phyloP scores from a whole-genome alignment of 2,888 invertebrate species.

The Rhamphomyia laevipes region DNA sequence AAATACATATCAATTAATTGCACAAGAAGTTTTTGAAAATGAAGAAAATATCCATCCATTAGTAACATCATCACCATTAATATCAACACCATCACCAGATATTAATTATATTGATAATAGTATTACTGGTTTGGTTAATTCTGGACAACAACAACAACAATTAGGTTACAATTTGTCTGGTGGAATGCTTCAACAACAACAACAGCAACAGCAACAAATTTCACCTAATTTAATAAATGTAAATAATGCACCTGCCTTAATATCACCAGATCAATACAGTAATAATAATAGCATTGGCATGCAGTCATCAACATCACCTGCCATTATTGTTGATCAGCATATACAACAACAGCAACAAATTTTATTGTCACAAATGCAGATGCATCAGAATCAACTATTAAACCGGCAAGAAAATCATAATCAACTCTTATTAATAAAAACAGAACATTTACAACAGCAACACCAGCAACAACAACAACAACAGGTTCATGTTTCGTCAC shows the following conservation, averaged over 20 bases:
- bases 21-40: slow-evolving; percentile 47
- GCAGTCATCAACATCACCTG: slow-evolving; percentile 10
- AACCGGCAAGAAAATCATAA: not conserved
- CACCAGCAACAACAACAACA: slow-evolving; percentile 16
- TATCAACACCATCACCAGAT: slow-evolving; percentile 15
- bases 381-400: not conserved
- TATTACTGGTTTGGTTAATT: not conserved
- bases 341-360: slow-evolving; percentile 4
- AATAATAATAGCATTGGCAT: not conserved
- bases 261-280: slow-evolving; percentile 2
- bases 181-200: slow-evolving; percentile 2
- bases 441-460: slow-evolving; percentile 7
- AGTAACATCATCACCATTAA: slow-evolving; percentile 18
- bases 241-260: slow-evolving; percentile 11
- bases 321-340: not conserved
- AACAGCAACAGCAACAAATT: slow-evolving; percentile 10
- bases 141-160: slow-evolving; percentile 4
- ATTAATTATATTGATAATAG: not conserved
- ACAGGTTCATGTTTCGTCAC: slow-evolving; percentile 13
- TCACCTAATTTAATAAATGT: not conserved
- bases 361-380: not conserved
- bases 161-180: not conserved
- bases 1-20: slow-evolving; percentile 51
- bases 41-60: slow-evolving; percentile 40
- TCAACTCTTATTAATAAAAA: not conserved